Conservation (phyloP, 2,797 vertebrate genomes). For the Apogon hyalosoma region DNA sequence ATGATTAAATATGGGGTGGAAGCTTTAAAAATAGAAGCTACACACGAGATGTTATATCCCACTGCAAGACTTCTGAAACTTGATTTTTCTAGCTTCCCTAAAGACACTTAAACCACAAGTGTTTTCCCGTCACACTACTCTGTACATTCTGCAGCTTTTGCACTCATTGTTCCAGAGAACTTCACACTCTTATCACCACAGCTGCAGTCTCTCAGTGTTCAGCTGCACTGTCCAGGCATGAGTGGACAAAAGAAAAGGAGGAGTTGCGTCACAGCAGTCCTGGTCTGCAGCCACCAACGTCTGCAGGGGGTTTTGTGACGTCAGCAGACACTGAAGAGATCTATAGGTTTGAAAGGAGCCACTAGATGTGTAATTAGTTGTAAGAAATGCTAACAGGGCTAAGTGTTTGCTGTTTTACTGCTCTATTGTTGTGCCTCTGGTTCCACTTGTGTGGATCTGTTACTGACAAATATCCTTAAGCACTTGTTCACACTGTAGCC, state of each 20-base stretch:
- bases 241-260: conserved; percentile 32
- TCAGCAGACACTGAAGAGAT: conserved; percentile 27
- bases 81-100: background rate
- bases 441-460: background rate
- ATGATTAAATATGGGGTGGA: conserved; percentile 80
- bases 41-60: conserved; percentile 5
- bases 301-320: conserved; percentile 34
- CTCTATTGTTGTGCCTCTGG: conserved; percentile 21
- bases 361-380: conserved; percentile 11
- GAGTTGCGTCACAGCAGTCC: conserved; percentile 32
- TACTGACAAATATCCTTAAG: too few species aligned
- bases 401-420: conserved; percentile 20
- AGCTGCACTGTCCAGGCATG: conserved; percentile 22
- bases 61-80: conserved; percentile 10
- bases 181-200: conserved; percentile 44
- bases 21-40: conserved; percentile 75
- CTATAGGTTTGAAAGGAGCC: conserved; percentile 4
- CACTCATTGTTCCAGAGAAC: conserved; percentile 30
- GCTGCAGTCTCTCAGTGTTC: conserved; percentile 29
- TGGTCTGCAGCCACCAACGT: conserved; percentile 3
- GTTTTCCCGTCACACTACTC: conserved; percentile 2
- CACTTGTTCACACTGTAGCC: too few species aligned
- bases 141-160: conserved; percentile 10
- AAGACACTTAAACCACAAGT: conserved; percentile 22
- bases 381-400: conserved; percentile 15